Conservation (phyloP, 2,888 invertebrate species). For the Julus scandinavius region DNA sequence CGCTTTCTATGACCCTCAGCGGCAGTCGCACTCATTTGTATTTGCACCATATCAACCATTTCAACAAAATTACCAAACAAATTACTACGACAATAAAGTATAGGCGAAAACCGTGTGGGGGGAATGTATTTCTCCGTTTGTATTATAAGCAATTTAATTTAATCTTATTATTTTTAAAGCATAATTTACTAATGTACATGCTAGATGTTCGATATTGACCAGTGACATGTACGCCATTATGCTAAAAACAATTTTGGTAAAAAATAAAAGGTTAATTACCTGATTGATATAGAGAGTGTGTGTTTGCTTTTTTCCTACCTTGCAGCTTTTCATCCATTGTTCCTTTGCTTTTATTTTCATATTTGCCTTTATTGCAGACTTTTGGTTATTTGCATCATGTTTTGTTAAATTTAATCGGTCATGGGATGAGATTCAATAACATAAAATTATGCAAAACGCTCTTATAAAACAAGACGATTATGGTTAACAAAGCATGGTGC, state of each 20-base stretch:
- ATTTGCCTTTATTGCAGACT: not conserved
- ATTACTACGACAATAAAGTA: not conserved
- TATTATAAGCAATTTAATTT: not conserved
- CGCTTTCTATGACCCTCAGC: not conserved
- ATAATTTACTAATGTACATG: constrained; percentile 12
- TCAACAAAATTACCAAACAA: not conserved
- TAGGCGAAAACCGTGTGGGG: not conserved
- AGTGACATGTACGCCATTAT: constrained; percentile 10
- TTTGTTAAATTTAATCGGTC: not conserved
- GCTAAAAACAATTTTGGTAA: constrained; percentile 1
- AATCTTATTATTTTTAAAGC: constrained; percentile 39
- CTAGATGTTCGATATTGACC: not conserved
- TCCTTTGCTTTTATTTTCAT: not conserved
- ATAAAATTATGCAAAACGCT: too few species aligned
- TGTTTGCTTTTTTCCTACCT: constrained; percentile 12
- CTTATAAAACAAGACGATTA: too few species aligned
- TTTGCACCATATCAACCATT: not conserved
- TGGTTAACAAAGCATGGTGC: not conserved
- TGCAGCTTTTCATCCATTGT: constrained; percentile 28
- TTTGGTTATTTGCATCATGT: not conserved
- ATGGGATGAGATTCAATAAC: too few species aligned
- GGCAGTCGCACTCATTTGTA: constrained; percentile 4
- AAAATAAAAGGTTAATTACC: constrained; percentile 30
- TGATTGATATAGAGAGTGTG: not conserved
- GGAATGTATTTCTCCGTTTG: not conserved